Evolutionary conservation across 2,113 vertebrate genomes (phyloP).

Genomic region (Sterrhoptilus dennistouni): DNA sequence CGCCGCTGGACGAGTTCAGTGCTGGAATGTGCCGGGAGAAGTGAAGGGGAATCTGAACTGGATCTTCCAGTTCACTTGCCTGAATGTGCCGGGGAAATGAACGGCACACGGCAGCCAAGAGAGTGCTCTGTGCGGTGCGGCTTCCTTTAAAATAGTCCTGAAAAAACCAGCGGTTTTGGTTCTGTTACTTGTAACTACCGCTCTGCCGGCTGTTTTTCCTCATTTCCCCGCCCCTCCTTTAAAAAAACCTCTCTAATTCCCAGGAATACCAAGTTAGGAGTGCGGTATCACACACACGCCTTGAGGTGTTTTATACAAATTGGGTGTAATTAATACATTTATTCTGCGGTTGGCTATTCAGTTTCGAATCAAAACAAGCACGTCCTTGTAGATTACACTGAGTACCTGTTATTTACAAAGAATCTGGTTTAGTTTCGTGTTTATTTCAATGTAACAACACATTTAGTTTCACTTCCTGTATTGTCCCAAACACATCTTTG

Average conservation of each 20-base stretch:
- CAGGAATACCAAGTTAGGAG: background rate
- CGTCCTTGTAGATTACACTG: rapidly evolving
- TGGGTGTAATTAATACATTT: background rate
- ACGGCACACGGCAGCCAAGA: background rate
- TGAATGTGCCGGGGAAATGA: rapidly evolving
- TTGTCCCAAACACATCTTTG: background rate
- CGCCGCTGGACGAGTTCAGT: rapidly evolving
- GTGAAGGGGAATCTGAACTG: no score
- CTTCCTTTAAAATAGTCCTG: background rate
- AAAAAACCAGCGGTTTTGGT: rapidly evolving
- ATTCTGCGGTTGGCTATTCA: rapidly evolving
- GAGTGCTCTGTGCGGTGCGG: rapidly evolving
- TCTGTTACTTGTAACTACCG: rapidly evolving
- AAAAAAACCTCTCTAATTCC: background rate
- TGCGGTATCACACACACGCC: background rate
- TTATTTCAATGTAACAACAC: background rate
- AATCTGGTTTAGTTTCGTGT: rapidly evolving
- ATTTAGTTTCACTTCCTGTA: background rate
- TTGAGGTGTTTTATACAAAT: background rate
- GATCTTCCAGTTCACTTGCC: background rate
- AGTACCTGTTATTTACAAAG: background rate
- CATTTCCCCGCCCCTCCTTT: rapidly evolving
- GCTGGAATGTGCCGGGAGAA: rapidly evolving
- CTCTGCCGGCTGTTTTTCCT: rapidly evolving
- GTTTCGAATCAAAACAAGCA: background rate